A percentile compares a stretch with the other conserved stretches of the same genome.
Evolutionary conservation across 2,113 vertebrate species (phyloP).

Genomic region (Donacobius atricapilla): DNA sequence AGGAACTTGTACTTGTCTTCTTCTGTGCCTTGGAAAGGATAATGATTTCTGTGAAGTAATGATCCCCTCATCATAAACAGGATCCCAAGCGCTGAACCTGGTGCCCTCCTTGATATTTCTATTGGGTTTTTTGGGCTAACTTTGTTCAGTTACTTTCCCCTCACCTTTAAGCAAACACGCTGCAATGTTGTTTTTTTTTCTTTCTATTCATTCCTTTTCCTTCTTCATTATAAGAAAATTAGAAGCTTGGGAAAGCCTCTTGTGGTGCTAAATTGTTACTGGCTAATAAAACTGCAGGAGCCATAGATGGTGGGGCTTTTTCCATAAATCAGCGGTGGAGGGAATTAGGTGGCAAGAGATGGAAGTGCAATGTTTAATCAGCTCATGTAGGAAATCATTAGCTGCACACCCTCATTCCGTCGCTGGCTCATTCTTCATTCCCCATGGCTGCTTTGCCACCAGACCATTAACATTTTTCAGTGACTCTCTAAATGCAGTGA

Average conservation of each 20-base stretch:
- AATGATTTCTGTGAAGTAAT: constrained; percentile 63
- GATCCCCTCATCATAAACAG: constrained; percentile 35
- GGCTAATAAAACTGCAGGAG: constrained; percentile 68
- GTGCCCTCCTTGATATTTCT: constrained; percentile 12
- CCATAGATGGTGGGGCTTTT: background rate
- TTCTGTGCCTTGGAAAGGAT: constrained; percentile 46
- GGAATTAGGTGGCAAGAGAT: constrained; percentile 73
- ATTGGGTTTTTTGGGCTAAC: background rate
- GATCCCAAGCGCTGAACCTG: background rate
- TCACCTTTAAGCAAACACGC: background rate
- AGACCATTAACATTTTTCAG: constrained; percentile 72
- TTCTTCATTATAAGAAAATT: constrained; percentile 58
- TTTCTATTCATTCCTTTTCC: background rate
- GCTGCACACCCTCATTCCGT: constrained; percentile 61
- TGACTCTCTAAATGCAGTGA: constrained; percentile 67
- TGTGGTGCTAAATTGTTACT: constrained; percentile 55
- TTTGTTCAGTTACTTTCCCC: background rate
- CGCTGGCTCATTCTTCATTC: constrained; percentile 72
- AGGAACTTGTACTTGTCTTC: constrained; percentile 48
- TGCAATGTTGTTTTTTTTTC: background rate
- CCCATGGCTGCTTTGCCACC: constrained; percentile 57
- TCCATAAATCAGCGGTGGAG: constrained; percentile 68
- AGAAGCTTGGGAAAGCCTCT: constrained; percentile 43
- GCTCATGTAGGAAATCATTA: constrained; percentile 77
- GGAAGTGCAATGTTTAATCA: constrained; percentile 74